Conservation (phyloP, 2,113 vertebrate species). For the Struthio camelus region DNA sequence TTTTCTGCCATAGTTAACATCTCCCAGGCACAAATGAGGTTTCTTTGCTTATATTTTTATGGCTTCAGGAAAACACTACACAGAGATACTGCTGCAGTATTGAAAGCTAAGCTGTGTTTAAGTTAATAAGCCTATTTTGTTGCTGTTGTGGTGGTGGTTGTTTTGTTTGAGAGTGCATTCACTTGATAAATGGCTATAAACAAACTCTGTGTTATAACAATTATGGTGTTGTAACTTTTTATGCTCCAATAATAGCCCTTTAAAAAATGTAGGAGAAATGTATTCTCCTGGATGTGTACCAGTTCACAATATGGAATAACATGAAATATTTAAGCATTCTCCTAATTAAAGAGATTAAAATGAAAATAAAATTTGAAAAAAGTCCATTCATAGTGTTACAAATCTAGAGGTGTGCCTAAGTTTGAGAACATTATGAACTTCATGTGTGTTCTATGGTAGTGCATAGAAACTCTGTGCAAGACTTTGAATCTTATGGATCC, state of each 20-base stretch:
- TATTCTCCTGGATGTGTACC: background rate
- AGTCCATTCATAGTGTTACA: background rate
- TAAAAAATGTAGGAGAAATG: background rate
- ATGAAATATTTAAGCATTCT: background rate
- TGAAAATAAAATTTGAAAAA: constrained; percentile 10
- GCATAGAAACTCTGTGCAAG: background rate
- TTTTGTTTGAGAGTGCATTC: background rate
- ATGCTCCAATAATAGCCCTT: background rate
- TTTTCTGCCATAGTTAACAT: background rate
- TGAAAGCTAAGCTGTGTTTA: background rate
- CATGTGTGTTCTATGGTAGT: background rate
- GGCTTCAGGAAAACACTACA: background rate
- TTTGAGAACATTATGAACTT: background rate
- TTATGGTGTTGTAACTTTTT: background rate
- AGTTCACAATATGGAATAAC: background rate
- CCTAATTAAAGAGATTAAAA: background rate
- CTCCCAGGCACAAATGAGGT: background rate
- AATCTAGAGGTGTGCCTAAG: background rate
- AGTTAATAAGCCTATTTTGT: background rate
- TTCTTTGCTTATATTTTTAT: background rate
- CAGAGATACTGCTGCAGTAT: background rate
- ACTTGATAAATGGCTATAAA: background rate
- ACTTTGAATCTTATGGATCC: background rate
- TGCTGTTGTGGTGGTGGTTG: background rate
- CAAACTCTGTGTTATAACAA: background rate